Evolutionary conservation across 2,797 vertebrate genomes (phyloP).

Genomic region (Odontamblyopus rebecca): DNA sequence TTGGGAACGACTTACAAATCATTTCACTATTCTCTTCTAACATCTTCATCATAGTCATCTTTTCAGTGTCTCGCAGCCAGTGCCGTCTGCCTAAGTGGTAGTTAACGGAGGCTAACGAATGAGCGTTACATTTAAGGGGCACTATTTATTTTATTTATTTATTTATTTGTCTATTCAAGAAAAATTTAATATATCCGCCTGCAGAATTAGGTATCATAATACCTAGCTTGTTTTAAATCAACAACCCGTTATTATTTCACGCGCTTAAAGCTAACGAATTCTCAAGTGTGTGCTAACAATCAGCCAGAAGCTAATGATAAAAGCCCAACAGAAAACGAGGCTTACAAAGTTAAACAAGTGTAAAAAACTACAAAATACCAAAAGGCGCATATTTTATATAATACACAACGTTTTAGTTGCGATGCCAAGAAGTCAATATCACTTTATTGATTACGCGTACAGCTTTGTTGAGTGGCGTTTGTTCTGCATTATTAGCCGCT

Average conservation of each 20-base stretch:
- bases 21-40: not conserved
- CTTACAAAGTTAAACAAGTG: slow-evolving; percentile 38
- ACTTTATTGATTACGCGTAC: not conserved
- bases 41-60: not conserved
- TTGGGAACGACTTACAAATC: not conserved
- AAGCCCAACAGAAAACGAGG: slow-evolving; percentile 35
- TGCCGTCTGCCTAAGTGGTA: not conserved
- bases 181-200: not conserved
- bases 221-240: no score
- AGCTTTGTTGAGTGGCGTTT: not conserved
- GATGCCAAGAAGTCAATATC: not conserved
- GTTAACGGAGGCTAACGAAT: slow-evolving; percentile 1
- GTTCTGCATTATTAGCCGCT: slow-evolving; percentile 12
- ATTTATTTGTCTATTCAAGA: not conserved
- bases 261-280: not conserved
- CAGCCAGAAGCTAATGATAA: slow-evolving; percentile 18
- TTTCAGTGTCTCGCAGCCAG: not conserved
- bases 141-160: not conserved
- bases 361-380: not conserved
- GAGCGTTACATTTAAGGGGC: not conserved
- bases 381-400: not conserved
- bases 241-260: not conserved
- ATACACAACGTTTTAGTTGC: not conserved
- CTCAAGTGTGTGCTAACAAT: not conserved
- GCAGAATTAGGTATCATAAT: not conserved